These are phyloP conservation scores for Panzeria rudis DNA, from an alignment of 2,888 invertebrate genomes.

Conservation along the genomic window DNA sequence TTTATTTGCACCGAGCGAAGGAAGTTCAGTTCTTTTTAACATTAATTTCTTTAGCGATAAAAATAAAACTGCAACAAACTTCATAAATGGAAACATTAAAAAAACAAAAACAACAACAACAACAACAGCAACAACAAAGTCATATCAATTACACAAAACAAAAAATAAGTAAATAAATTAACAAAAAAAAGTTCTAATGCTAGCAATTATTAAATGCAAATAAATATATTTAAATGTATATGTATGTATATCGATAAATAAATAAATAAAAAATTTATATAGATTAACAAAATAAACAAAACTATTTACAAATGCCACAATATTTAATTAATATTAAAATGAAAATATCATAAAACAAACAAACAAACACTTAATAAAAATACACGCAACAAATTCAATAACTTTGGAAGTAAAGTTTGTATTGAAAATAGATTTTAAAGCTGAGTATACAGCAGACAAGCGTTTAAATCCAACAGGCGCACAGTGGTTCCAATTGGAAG, in stretches of 20 bases:
- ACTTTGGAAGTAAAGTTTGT: neutral
- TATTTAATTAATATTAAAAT: slow-evolving; percentile 31
- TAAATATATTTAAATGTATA: slow-evolving; percentile 53
- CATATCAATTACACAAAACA: slow-evolving; percentile 78
- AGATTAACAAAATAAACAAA: slow-evolving; percentile 42
- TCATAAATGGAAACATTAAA: slow-evolving; percentile 32
- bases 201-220: slow-evolving; percentile 68
- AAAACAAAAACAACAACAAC: slow-evolving; percentile 41
- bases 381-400: neutral
- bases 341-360: slow-evolving; percentile 10
- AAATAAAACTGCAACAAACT: slow-evolving; percentile 35
- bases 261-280: slow-evolving; percentile 40
- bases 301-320: slow-evolving; percentile 69
- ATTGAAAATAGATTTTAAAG: too few relatives aligned
- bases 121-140: slow-evolving; percentile 75
- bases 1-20: slow-evolving; percentile 40
- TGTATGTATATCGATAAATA: slow-evolving; percentile 52
- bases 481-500: too few relatives aligned
- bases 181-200: slow-evolving; percentile 35
- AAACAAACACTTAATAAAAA: slow-evolving; percentile 31
- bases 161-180: slow-evolving; percentile 54
- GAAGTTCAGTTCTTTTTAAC: neutral
- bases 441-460: too few relatives aligned
- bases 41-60: slow-evolving; percentile 14
- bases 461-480: too few relatives aligned